Conservation (phyloP, 2,888 invertebrate genomes). For the Drosophila limbata region DNA sequence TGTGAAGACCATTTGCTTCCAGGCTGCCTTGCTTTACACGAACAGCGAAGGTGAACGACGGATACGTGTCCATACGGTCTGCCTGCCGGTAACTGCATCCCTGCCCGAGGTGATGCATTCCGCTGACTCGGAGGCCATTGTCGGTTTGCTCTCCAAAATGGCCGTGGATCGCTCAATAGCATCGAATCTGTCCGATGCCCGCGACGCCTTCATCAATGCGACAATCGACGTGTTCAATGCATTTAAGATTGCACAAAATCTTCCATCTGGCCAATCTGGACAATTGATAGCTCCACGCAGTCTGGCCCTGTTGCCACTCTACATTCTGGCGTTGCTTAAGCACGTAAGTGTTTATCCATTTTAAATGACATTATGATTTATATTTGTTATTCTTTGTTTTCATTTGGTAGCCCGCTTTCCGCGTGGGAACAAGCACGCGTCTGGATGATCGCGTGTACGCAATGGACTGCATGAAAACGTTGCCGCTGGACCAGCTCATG, state of each 20-base stretch:
- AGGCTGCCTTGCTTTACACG: constrained; percentile 98
- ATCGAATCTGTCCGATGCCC: constrained; percentile 95
- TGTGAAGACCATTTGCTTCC: constrained; percentile 96
- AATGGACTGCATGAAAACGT: constrained; percentile 96
- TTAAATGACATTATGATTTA: neutral
- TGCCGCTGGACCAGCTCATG: constrained; percentile 92
- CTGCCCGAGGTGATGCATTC: constrained; percentile 94
- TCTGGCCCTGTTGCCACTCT: constrained; percentile 94
- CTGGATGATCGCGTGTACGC: constrained; percentile 97
- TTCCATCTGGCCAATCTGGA: constrained; percentile 87
- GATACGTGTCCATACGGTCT: constrained; percentile 98
- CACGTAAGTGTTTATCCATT: constrained; percentile 88
- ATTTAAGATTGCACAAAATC: constrained; percentile 89
- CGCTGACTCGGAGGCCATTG: constrained; percentile 97
- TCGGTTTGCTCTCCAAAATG: constrained; percentile 98
- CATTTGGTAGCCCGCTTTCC: constrained; percentile 91
- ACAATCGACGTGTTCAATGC: constrained; percentile 94
- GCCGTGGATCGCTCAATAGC: constrained; percentile 96
- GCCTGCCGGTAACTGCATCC: constrained; percentile 94
- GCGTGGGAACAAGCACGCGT: constrained; percentile 94
- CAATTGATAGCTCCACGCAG: constrained; percentile 92
- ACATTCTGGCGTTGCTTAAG: constrained; percentile 95
- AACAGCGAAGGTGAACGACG: constrained; percentile 97
- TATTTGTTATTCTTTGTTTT: neutral
- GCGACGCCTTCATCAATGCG: constrained; percentile 98